Percentiles rank a stretch among this genome's conserved stretches.
phyloP scores from a whole-genome alignment of 2,888 invertebrate species.

The Apamea sordens region DNA sequence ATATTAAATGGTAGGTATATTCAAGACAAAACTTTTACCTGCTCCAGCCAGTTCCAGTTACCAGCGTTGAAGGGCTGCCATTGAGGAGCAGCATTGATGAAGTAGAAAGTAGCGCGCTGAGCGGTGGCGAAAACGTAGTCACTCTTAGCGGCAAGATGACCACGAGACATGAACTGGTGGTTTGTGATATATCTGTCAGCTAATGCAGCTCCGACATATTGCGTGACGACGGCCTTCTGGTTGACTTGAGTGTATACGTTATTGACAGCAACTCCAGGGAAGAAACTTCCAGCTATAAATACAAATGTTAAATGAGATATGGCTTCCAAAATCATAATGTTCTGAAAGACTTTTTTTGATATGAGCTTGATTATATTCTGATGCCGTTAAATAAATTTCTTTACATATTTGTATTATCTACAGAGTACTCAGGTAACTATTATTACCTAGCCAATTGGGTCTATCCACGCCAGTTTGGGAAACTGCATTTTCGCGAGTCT shows the following conservation, averaged over 20 bases:
- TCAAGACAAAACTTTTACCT: conserved; percentile 64
- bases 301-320: not conserved
- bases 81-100: conserved; percentile 92
- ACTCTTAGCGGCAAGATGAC: conserved; percentile 91
- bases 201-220: conserved; percentile 75
- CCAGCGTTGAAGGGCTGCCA: conserved; percentile 92
- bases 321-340: not conserved
- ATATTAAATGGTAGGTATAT: not conserved
- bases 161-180: conserved; percentile 88
- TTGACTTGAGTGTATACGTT: conserved; percentile 81
- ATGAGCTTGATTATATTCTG: not conserved
- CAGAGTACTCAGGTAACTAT: not conserved
- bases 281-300: conserved; percentile 86
- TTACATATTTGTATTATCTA: not conserved
- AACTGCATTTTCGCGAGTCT: conserved; percentile 84
- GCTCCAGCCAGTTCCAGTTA: conserved; percentile 90
- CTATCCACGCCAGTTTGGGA: conserved; percentile 87
- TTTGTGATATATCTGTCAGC: conserved; percentile 87
- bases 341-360: not conserved
- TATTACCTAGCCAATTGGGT: conserved; percentile 84
- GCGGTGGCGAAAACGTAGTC: conserved; percentile 91
- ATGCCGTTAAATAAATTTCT: not conserved
- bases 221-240: conserved; percentile 78
- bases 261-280: conserved; percentile 83
- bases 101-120: conserved; percentile 91